Evolutionary conservation across 1,140 invertebrate genomes (phyloP).

Genomic region (Megalopta genalis): DNA sequence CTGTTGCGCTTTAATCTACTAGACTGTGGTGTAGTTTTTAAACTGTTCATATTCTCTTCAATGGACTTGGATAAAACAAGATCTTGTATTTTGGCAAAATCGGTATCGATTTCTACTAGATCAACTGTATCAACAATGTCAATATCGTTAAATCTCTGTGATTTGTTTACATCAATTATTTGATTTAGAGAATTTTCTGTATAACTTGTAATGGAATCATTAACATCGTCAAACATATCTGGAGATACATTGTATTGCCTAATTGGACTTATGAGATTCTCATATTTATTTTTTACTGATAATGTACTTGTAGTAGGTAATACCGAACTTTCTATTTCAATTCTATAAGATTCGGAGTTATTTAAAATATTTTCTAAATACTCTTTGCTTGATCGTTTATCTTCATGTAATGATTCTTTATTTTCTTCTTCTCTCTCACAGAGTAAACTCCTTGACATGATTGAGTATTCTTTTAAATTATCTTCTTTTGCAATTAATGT

Average conservation of each 20-base stretch:
- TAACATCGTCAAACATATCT: conserved; percentile 57
- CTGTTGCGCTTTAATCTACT: conserved; percentile 12
- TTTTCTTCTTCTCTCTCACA: background rate
- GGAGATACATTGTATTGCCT: conserved; percentile 38
- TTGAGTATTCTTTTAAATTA: conserved; percentile 6
- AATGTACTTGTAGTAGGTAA: background rate
- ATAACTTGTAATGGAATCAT: background rate
- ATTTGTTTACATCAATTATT: background rate
- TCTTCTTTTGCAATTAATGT: background rate
- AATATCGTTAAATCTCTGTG: conserved; percentile 31
- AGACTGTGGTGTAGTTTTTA: background rate
- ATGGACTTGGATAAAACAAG: background rate
- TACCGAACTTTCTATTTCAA: background rate
- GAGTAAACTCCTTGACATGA: background rate
- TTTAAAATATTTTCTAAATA: background rate
- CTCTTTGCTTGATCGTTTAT: background rate
- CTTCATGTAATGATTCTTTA: background rate
- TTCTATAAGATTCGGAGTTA: background rate
- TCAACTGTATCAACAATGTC: background rate
- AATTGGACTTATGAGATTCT: background rate
- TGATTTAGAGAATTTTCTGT: background rate
- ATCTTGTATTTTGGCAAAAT: background rate
- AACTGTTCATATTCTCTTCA: conserved; percentile 1
- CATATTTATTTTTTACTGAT: background rate
- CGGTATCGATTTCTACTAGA: background rate